Conservation (phyloP, 2,113 vertebrate genomes). For the Epinephelus lanceolatus region DNA sequence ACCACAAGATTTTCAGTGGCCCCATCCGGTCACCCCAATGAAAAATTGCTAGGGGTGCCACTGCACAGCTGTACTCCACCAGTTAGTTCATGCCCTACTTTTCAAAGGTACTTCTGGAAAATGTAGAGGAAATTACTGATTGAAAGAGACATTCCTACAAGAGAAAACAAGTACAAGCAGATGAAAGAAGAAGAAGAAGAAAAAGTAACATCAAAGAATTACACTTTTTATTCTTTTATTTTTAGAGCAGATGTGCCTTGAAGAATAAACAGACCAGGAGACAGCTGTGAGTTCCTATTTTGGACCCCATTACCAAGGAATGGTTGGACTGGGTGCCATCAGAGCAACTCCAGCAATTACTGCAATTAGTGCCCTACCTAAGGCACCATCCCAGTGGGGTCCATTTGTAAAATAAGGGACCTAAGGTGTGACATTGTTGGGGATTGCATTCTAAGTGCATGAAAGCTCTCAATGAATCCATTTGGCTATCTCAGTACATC, state of each 20-base stretch:
- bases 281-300: conserved; percentile 7
- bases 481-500: background rate
- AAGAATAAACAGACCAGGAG: background rate
- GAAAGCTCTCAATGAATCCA: background rate
- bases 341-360: conserved; percentile 18
- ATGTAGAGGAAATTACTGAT: background rate
- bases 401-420: background rate
- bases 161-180: background rate
- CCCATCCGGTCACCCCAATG: no score
- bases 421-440: background rate
- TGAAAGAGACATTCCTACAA: background rate
- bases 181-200: background rate
- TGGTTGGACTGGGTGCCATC: conserved; percentile 7
- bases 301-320: conserved; percentile 2
- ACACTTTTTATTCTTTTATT: background rate
- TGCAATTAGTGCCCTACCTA: background rate
- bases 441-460: background rate
- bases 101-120: background rate
- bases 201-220: background rate
- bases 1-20: no score
- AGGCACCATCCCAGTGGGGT: background rate
- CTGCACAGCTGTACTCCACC: background rate
- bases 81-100: background rate
- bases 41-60: no score
- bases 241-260: background rate